These are phyloP conservation scores for Sprattus sprattus DNA, from an alignment of 2,113 vertebrate genomes.

Conservation along the genomic window DNA sequence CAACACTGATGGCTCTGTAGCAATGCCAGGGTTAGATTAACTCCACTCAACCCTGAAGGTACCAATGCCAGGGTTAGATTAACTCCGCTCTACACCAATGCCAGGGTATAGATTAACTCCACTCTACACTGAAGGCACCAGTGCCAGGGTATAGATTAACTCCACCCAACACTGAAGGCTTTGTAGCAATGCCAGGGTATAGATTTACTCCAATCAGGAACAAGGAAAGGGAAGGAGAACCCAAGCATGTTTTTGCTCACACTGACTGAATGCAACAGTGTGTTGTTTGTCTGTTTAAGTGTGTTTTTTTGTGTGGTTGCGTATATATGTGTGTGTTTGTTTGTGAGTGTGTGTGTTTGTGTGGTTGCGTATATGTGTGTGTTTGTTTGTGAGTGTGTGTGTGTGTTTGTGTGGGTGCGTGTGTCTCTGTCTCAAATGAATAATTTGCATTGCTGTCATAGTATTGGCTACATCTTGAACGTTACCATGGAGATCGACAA, in stretches of 20 bases:
- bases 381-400: not conserved
- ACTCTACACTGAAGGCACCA: not conserved
- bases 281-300: not conserved
- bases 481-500: slow-evolving; percentile 96
- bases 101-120: no score
- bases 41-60: not conserved
- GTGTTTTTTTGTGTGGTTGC: no score
- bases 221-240: not conserved
- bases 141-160: no score
- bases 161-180: not conserved
- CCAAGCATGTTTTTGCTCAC: not conserved
- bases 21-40: no score
- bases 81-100: not conserved
- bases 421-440: not conserved
- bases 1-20: no score
- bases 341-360: no score
- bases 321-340: not conserved
- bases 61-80: not conserved
- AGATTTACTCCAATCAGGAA: not conserved
- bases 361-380: no score
- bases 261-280: not conserved
- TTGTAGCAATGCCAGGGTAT: not conserved
- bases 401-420: not conserved
- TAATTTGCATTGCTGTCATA: slow-evolving; percentile 53
- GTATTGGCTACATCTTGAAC: slow-evolving; percentile 91